Evolutionary conservation across 2,888 invertebrate genomes (phyloP), one percentile per base, ranked within the genome.

Genomic region (Ophioninae sp.): DNA sequence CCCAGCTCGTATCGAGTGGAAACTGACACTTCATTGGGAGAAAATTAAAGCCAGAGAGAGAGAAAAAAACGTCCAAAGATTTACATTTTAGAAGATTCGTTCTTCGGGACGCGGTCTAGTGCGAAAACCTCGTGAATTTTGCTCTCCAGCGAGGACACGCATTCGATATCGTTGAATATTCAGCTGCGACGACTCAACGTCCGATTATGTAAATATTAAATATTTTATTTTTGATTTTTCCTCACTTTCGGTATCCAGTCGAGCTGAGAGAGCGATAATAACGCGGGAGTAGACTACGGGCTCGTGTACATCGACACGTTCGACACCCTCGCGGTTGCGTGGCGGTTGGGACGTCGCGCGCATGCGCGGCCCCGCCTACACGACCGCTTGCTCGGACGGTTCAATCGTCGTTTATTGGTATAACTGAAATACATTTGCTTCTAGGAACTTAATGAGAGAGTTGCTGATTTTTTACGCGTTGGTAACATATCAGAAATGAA

Each of bases 181-280:
- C 23, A 56, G 3, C 41, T 10, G 61, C 37, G 72, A 72, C 57
- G 7, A 37, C 1, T 62, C 65, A 83, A 7, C 76, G 62, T 39
- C 57, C 30, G 73, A 76, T 37, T 30, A 83, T 83, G 79, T 80
- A 80, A 80, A 77, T 80, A 79, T 76, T 37, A 6, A 50, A 13
- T 21, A 50, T 20, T 39, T 23, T 62, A 62, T 74, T 67, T 59
- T 67, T 20, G 37, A 7, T 21, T 21, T 13, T 39, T 7, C 17
- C 50, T 10, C 59, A 41, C 13, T 1, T 41, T 39, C 39, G 39
- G 17, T 50, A 17, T 50, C 5, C 5, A 17, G 13, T 50, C 30
- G 30, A 30, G 30, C 2, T 30, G 30, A 30, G 30, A 3, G 30
- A 30, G 50, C 50, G 10, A 37, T 61, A 67, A 81, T 76, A 21